Percentiles rank a stretch among this genome's conserved stretches.
phyloP scores from a whole-genome alignment of 2,797 vertebrate genomes.

The Gadopsis marmoratus region DNA sequence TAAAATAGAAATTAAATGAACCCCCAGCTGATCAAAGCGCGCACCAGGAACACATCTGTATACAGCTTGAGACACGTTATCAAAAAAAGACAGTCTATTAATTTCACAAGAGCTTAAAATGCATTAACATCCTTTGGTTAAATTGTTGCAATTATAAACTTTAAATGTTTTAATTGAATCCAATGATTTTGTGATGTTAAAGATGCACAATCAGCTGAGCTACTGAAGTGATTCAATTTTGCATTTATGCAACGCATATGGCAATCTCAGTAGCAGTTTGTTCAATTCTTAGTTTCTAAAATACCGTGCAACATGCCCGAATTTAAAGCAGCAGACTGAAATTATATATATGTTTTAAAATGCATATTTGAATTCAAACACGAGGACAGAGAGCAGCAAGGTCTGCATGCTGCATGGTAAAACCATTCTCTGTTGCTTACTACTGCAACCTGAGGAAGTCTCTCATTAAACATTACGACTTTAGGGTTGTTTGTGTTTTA shows the following conservation, averaged over 20 bases:
- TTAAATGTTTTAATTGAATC: not conserved
- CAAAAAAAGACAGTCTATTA: not conserved
- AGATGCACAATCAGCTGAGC: not conserved
- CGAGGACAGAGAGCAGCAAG: constrained; percentile 18
- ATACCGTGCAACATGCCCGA: not conserved
- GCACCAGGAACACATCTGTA: constrained; percentile 3
- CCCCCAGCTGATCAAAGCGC: constrained; percentile 37
- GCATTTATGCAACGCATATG: not conserved
- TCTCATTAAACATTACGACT: constrained; percentile 94
- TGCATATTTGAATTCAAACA: constrained; percentile 30
- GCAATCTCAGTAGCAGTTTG: not conserved
- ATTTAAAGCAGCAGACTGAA: not conserved
- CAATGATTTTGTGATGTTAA: not conserved
- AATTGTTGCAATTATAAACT: not conserved
- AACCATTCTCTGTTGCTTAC: constrained; percentile 79
- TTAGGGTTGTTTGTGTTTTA: constrained; percentile 93
- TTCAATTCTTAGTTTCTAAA: not conserved
- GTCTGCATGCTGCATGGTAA: constrained; percentile 68
- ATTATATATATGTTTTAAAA: not conserved
- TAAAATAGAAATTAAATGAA: constrained; percentile 52
- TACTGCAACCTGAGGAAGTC: constrained; percentile 87
- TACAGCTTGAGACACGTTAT: not conserved
- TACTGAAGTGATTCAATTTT: not conserved
- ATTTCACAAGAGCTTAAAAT: constrained; percentile 17
- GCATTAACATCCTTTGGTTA: constrained; percentile 5